A percentile compares a stretch with the other conserved stretches of the same genome.
Evolutionary conservation across 2,888 invertebrate species (phyloP).

Genomic region (Apamea anceps): DNA sequence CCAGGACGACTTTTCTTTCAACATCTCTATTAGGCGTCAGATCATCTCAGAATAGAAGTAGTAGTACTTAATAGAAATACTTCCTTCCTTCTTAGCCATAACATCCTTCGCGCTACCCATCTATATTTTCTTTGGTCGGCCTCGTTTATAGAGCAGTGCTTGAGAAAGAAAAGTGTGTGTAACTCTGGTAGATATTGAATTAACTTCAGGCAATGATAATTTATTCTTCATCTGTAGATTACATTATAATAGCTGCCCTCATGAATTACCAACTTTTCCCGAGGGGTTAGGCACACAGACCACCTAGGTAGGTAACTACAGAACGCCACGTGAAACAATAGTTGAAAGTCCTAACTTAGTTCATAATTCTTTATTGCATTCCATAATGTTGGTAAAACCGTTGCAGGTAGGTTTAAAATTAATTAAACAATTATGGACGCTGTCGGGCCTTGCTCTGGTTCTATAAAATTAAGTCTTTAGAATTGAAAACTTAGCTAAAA

Average conservation of each 20-base stretch:
- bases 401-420: too few relatives aligned
- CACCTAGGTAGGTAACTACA: neutral
- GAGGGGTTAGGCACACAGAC: neutral
- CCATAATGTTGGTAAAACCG: neutral
- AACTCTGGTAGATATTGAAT: neutral
- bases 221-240: neutral
- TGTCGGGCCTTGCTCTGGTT: neutral
- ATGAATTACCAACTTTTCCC: too few relatives aligned
- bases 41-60: neutral
- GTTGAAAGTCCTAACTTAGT: neutral
- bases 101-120: neutral
- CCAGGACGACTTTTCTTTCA: neutral
- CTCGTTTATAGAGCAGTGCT: neutral
- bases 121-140: neutral
- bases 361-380: neutral
- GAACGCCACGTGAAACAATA: neutral
- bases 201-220: neutral
- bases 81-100: neutral
- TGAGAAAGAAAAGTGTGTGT: neutral
- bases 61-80: too few relatives aligned
- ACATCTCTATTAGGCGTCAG: neutral
- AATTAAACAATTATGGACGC: too few relatives aligned
- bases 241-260: neutral
- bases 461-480: neutral
- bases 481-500: neutral